Conservation (phyloP, 2,113 vertebrate species). For the Marmota flaviventris region DNA sequence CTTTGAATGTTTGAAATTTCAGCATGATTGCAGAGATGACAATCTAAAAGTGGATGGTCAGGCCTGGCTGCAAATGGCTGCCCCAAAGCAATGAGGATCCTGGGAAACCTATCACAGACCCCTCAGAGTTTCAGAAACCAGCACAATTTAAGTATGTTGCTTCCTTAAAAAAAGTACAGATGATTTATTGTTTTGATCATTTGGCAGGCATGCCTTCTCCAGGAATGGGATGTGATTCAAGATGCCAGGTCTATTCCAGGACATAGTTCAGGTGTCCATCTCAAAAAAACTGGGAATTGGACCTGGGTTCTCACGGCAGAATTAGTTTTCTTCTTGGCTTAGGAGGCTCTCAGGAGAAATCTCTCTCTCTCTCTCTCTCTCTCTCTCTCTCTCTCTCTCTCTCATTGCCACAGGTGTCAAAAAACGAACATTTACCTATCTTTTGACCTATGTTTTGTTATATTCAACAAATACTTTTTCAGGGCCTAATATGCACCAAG, state of each 20-base stretch:
- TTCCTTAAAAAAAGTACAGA: conserved; percentile 18
- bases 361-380: neutral
- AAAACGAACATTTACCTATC: neutral
- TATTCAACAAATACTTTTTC: conserved; percentile 26
- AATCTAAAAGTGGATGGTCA: conserved; percentile 15
- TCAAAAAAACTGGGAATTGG: neutral
- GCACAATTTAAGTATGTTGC: neutral
- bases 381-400: neutral
- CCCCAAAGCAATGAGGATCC: neutral
- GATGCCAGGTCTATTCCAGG: neutral
- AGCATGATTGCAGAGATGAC: conserved; percentile 41
- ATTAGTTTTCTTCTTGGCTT: conserved; percentile 23
- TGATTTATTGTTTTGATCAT: conserved; percentile 36
- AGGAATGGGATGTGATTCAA: neutral
- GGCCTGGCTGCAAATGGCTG: conserved; percentile 16
- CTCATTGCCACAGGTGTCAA: neutral
- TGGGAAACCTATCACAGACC: neutral
- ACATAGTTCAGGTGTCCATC: neutral
- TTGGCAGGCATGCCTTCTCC: conserved; percentile 14
- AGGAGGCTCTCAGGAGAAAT: neutral
- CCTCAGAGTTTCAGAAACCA: neutral
- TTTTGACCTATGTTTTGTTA: neutral
- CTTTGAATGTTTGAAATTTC: conserved; percentile 50
- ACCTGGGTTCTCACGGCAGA: neutral
- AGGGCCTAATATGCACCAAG: neutral